phyloP scores from a whole-genome alignment of 2,797 vertebrate species.

The Meda fulgida region DNA sequence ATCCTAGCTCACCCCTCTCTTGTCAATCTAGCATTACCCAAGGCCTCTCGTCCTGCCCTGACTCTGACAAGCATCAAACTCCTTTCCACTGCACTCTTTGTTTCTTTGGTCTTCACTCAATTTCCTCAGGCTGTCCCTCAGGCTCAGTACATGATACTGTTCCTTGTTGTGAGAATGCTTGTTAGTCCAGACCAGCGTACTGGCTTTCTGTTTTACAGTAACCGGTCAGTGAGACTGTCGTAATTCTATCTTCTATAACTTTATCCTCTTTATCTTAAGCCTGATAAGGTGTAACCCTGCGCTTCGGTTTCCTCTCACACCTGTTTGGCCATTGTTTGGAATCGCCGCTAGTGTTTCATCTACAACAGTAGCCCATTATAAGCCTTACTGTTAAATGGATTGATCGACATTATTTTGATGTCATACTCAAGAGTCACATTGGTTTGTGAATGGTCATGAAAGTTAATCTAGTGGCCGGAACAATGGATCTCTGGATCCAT shows the following conservation, averaged over 20 bases:
- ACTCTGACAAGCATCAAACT: constrained; percentile 68
- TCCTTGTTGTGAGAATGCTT: constrained; percentile 74
- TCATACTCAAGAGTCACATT: constrained; percentile 63
- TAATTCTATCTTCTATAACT: constrained; percentile 77
- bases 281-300: constrained; percentile 72
- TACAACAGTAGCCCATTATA: constrained; percentile 70
- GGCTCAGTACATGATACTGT: constrained; percentile 71
- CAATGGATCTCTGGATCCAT: constrained; percentile 44
- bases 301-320: constrained; percentile 75
- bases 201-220: constrained; percentile 65
- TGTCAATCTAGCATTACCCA: constrained; percentile 59
- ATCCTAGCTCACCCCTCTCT: constrained; percentile 51
- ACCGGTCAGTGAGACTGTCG: constrained; percentile 69
- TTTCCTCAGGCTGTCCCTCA: constrained; percentile 58
- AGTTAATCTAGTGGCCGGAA: constrained; percentile 64
- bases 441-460: constrained; percentile 68
- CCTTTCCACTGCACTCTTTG: constrained; percentile 49
- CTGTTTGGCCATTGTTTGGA: constrained; percentile 74
- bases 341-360: constrained; percentile 70
- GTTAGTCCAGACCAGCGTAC: constrained; percentile 51
- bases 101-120: constrained; percentile 61
- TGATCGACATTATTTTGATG: constrained; percentile 78
- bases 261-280: constrained; percentile 73
- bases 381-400: constrained; percentile 67
- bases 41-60: constrained; percentile 62